These are phyloP conservation scores for Apodemia mormo DNA, from an alignment of 2,888 invertebrate species.

Conservation along the genomic window DNA sequence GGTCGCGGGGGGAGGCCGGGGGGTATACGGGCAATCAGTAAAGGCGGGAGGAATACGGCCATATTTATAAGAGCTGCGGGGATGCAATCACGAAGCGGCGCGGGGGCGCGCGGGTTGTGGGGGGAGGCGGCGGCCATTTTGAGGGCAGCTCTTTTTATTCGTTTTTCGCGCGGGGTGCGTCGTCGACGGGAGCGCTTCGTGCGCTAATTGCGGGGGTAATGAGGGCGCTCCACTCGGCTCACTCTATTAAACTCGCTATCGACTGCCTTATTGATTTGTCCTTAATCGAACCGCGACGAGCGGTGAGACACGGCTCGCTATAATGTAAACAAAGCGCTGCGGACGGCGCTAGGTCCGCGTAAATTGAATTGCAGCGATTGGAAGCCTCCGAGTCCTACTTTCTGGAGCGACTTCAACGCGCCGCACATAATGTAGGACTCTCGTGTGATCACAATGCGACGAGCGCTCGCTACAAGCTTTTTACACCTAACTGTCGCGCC, in stretches of 20 bases:
- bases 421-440: slow-evolving; percentile 22
- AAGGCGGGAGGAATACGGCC: slow-evolving; percentile 83
- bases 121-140: slow-evolving; percentile 86
- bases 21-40: slow-evolving; percentile 83
- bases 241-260: slow-evolving; percentile 81
- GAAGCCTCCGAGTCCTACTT: slow-evolving; percentile 36
- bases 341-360: slow-evolving; percentile 48
- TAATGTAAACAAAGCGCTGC: slow-evolving; percentile 67
- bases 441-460: slow-evolving; percentile 19
- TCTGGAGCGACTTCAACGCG: slow-evolving; percentile 19
- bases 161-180: slow-evolving; percentile 82
- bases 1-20: slow-evolving; percentile 79
- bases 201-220: slow-evolving; percentile 82
- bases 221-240: slow-evolving; percentile 79
- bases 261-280: slow-evolving; percentile 81
- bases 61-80: slow-evolving; percentile 83
- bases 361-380: slow-evolving; percentile 74
- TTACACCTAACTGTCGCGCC: slow-evolving; percentile 28
- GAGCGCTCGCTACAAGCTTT: slow-evolving; percentile 22
- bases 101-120: slow-evolving; percentile 71
- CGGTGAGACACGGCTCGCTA: slow-evolving; percentile 52
- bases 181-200: slow-evolving; percentile 76
- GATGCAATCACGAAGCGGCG: slow-evolving; percentile 82
- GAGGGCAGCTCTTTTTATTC: slow-evolving; percentile 86
- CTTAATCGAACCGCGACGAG: slow-evolving; percentile 71